phyloP scores from a whole-genome alignment of 2,797 vertebrate species.

The Eospalax fontanierii region DNA sequence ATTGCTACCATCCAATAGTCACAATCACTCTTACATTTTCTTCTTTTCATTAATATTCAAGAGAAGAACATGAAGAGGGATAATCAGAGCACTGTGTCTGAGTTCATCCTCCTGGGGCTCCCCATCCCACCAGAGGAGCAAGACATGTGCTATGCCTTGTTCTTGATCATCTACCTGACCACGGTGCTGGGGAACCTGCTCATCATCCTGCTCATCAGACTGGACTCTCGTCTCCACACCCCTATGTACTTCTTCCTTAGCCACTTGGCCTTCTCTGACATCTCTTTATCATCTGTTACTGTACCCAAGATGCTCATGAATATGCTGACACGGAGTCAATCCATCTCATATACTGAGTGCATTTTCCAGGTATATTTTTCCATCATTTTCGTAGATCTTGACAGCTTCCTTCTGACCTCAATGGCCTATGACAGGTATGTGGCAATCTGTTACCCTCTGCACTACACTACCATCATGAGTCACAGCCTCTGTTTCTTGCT shows the following conservation, averaged over 20 bases:
- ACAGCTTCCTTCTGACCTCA: conserved; percentile 75
- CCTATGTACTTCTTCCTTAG: conserved; percentile 70
- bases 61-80: background rate
- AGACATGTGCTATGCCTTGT: accelerated
- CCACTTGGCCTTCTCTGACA: conserved; percentile 73
- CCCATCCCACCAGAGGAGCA: background rate
- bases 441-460: conserved; percentile 74
- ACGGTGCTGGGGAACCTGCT: conserved; percentile 69
- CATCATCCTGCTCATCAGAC: conserved; percentile 74
- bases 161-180: conserved; percentile 13
- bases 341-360: conserved; percentile 72
- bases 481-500: conserved; percentile 36
- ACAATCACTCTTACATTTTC: background rate
- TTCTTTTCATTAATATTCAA: background rate
- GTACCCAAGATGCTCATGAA: conserved; percentile 72
- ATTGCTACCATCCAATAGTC: background rate
- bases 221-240: conserved; percentile 59
- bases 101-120: conserved; percentile 77
- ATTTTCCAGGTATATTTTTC: conserved; percentile 74
- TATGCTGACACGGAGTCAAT: conserved; percentile 7
- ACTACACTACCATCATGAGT: conserved; percentile 72
- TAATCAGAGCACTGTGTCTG: conserved; percentile 15
- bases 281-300: conserved; percentile 72
- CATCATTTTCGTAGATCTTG: conserved; percentile 61
- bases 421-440: conserved; percentile 81